Percentiles rank a stretch among this genome's conserved stretches.
phyloP scores from a whole-genome alignment of 2,888 invertebrate species.

The Suillia variegata region DNA sequence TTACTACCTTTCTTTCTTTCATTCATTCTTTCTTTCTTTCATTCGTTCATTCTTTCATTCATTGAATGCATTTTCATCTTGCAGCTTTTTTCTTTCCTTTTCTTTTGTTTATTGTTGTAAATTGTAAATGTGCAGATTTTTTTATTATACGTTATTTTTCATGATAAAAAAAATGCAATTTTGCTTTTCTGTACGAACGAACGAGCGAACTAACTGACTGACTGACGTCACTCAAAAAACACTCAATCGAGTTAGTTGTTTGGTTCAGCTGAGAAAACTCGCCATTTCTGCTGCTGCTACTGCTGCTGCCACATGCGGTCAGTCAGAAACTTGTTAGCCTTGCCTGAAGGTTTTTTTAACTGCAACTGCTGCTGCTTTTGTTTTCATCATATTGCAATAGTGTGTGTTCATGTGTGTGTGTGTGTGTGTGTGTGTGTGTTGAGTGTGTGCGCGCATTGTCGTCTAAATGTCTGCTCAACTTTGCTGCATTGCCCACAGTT shows the following conservation, averaged over 20 bases:
- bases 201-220: background rate
- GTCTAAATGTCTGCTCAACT: slow-evolving; percentile 1
- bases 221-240: background rate
- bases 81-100: background rate
- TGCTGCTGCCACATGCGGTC: background rate
- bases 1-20: background rate
- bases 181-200: background rate
- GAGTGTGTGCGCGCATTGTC: background rate
- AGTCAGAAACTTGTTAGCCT: slow-evolving; percentile 36
- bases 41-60: no score
- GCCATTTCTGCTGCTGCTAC: no score
- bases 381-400: background rate
- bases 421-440: background rate
- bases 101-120: background rate
- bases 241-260: background rate
- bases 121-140: no score
- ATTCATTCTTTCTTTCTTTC: background rate
- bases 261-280: background rate
- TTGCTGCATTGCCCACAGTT: background rate
- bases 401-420: background rate
- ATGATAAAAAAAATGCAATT: background rate
- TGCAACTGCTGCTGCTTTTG: slow-evolving; percentile 10
- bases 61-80: no score
- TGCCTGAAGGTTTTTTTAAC: slow-evolving; percentile 27
- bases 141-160: background rate